These are phyloP conservation scores for Diachasmimorpha longicaudata DNA, from an alignment of 1,140 invertebrate species.

Conservation along the genomic window DNA sequence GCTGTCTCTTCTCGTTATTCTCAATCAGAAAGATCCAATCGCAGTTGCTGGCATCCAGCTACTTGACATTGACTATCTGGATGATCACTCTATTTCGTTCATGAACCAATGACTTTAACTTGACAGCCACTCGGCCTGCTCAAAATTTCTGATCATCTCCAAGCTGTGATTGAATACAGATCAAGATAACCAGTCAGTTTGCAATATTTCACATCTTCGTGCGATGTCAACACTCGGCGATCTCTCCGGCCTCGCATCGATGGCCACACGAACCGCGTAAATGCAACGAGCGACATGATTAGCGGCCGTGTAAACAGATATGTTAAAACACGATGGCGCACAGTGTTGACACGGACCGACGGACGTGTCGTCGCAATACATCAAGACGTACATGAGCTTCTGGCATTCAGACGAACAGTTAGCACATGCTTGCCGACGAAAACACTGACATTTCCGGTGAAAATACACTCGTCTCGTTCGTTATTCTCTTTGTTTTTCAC, in stretches of 20 bases:
- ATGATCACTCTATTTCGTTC: too few relatives aligned
- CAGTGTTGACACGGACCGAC: constrained; percentile 46
- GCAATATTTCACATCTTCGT: neutral
- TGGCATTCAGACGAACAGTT: constrained; percentile 18
- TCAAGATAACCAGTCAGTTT: constrained; percentile 14
- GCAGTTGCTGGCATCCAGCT: too few relatives aligned
- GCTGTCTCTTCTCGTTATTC: too few relatives aligned
- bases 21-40: too few relatives aligned
- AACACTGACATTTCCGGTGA: constrained; percentile 32
- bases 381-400: constrained; percentile 46
- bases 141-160: neutral
- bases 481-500: neutral
- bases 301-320: constrained; percentile 60
- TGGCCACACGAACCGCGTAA: constrained; percentile 37
- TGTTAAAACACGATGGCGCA: constrained; percentile 54
- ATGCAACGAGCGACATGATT: constrained; percentile 48
- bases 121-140: too few relatives aligned
- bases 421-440: constrained; percentile 12
- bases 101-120: too few relatives aligned
- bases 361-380: constrained; percentile 51
- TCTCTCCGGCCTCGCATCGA: constrained; percentile 32
- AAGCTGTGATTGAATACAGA: neutral
- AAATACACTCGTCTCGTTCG: neutral
- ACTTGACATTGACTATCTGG: too few relatives aligned
- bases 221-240: constrained; percentile 4